phyloP scores from a whole-genome alignment of 2,797 vertebrate genomes.

The Cichlasoma orientale region DNA sequence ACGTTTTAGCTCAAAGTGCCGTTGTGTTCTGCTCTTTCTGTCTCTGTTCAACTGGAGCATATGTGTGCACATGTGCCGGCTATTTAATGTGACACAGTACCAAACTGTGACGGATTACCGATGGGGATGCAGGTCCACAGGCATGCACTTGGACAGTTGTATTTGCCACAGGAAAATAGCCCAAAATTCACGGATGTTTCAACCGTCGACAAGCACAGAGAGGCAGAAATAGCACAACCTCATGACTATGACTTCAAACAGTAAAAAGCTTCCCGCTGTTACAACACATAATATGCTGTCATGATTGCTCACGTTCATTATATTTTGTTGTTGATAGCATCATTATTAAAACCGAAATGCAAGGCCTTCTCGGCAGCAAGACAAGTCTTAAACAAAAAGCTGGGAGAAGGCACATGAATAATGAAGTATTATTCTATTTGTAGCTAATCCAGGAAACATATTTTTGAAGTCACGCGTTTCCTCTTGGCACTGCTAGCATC shows the following conservation, averaged over 20 bases:
- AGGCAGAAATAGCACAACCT: not conserved
- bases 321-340: not conserved
- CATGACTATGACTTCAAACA: not conserved
- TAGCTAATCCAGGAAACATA: constrained; percentile 22
- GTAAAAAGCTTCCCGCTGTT: not conserved
- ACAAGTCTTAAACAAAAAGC: not conserved
- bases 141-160: not conserved
- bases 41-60: not conserved
- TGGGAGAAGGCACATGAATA: constrained; percentile 13
- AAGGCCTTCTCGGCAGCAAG: not conserved
- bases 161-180: not conserved
- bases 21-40: not conserved
- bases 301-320: not conserved
- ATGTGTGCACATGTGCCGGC: not conserved
- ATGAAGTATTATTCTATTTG: constrained; percentile 21
- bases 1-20: not conserved
- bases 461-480: not conserved
- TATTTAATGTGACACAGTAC: constrained; percentile 5
- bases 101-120: constrained; percentile 5
- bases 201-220: not conserved
- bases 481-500: not conserved
- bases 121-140: not conserved
- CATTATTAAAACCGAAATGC: not conserved
- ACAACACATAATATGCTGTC: not conserved
- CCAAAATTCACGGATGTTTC: not conserved